Percentiles rank a stretch among this genome's conserved stretches.
These are phyloP conservation scores for Cairina moschata DNA, from an alignment of 2,113 vertebrate genomes.

Conservation along the genomic window DNA sequence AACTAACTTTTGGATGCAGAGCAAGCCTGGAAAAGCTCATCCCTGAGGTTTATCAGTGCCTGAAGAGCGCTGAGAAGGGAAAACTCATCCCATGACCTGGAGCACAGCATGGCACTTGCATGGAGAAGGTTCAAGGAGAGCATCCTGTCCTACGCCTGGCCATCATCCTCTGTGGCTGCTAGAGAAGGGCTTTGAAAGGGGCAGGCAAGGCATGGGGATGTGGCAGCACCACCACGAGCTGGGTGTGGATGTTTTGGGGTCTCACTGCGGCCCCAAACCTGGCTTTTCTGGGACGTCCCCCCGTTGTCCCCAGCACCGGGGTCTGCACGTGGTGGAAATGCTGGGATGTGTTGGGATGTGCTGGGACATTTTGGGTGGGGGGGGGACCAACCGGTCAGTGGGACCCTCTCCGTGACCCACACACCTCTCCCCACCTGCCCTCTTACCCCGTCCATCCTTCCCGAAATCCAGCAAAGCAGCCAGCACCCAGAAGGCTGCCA, in stretches of 20 bases:
- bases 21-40: neutral
- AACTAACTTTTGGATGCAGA: neutral
- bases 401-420: neutral
- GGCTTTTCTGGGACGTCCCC: neutral
- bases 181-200: neutral
- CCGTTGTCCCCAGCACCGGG: neutral
- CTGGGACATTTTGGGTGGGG: neutral
- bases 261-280: neutral
- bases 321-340: neutral
- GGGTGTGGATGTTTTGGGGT: neutral
- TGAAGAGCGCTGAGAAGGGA: neutral
- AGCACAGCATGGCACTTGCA: neutral
- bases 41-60: neutral
- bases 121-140: neutral
- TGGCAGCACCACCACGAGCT: neutral
- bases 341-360: neutral
- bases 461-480: neutral
- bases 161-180: accelerated
- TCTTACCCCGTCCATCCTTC: neutral
- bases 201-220: accelerated
- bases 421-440: neutral
- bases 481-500: neutral
- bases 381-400: neutral
- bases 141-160: neutral
- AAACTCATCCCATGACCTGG: neutral